Base-by-base conservation (phyloP, 2,113 vertebrate species). In the Paratilapia polleni region DNA sequence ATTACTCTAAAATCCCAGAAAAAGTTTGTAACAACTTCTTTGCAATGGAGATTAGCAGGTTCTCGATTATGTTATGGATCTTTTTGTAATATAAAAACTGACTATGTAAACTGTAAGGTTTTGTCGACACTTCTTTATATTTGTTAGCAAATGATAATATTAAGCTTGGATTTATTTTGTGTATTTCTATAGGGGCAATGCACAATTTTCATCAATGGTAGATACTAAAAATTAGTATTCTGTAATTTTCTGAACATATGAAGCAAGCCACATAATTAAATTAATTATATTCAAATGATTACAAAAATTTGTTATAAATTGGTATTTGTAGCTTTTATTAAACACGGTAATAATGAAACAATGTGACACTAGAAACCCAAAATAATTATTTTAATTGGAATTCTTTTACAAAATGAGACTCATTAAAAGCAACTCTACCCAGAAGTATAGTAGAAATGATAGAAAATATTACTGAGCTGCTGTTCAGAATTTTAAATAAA, bases 331-430 rank as follows among this genome's bases (percentile, higher is more conserved):
- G 36, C 36, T 7, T 6, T 36, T 36, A 8, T 70, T 20, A 70
- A 31, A 3, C 22, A 47, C 26, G 28, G n/a, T 36, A 59, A 77
- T n/a, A 31, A 66, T 19, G 6, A 80, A 81, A 60, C 28, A 31
- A 31, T 47, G 64, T 70, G 11, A 78, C 8, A 38, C 31, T 38
- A 75, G 31, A 47, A 82, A 43, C 8, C 5, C 9, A 87, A 88
- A 88, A 89, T 57, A 36, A 47, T 24, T 10, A 82, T 17, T 92
- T 92, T 90, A 82, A 17, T n/a, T 13, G 10, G 0, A 28, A 13
- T 31, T 43, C 13, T 81, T 85, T 85, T 90, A 82, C 47, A 91
- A 91, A 90, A 87, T 52, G 79, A 31, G n/a, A 17, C 0, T 36
- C n/a, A 59, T 77, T 59, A 43, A 43, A 77, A 60, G 15, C 24